Conservation (phyloP, 2,113 vertebrate genomes). For the Pachycephala philippinensis region DNA sequence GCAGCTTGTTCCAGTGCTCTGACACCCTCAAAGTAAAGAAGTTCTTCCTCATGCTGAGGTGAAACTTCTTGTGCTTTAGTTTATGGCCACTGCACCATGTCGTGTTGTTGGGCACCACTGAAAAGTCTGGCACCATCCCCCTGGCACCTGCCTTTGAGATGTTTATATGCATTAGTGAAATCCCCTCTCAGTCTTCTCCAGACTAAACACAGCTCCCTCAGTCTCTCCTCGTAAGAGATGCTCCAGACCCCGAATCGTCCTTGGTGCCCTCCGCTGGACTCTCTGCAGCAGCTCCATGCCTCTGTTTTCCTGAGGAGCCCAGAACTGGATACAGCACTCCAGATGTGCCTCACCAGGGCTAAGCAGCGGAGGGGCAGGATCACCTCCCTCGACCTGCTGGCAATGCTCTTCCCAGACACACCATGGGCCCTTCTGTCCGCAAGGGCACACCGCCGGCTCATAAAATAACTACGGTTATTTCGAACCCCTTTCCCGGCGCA, state of each 20-base stretch:
- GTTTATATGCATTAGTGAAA: background rate
- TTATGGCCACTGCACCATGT: background rate
- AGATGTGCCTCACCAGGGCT: background rate
- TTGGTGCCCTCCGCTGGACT: background rate
- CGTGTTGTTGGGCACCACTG: background rate
- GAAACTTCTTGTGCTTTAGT: background rate
- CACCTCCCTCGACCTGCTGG: background rate
- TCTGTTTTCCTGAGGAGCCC: background rate
- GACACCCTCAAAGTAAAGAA: background rate
- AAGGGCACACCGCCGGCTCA: background rate
- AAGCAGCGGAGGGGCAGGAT: rapidly evolving
- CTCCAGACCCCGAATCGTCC: background rate
- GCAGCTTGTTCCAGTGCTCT: background rate
- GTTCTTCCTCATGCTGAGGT: background rate
- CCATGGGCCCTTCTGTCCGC: background rate
- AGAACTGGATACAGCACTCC: rapidly evolving
- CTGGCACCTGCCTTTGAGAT: background rate
- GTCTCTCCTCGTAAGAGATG: background rate
- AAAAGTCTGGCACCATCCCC: background rate
- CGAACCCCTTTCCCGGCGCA: background rate
- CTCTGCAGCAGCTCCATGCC: background rate
- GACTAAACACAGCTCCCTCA: background rate
- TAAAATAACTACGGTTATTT: background rate
- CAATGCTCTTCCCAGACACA: rapidly evolving
- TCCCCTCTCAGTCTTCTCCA: background rate